A percentile compares a stretch with the other conserved stretches of the same genome.
These are phyloP conservation scores for Eilema sororculum DNA, from an alignment of 2,888 invertebrate species.

Conservation along the genomic window DNA sequence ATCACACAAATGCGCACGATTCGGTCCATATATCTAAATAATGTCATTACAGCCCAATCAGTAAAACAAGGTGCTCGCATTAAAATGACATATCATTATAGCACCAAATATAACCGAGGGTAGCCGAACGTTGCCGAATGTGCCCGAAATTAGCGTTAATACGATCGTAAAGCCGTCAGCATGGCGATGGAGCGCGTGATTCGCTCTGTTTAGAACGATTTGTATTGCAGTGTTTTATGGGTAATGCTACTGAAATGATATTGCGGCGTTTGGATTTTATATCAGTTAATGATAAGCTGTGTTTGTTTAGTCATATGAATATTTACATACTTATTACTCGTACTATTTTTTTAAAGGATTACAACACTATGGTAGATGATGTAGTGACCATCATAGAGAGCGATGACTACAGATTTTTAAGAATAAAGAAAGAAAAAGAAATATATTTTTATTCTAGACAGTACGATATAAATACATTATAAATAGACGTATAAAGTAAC, in stretches of 20 bases:
- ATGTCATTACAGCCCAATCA: slow-evolving; percentile 46
- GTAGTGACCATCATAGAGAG: no score
- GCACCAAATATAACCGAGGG: slow-evolving; percentile 30
- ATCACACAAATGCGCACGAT: slow-evolving; percentile 1
- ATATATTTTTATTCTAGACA: no score
- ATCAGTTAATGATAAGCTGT: neutral
- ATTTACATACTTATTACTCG: no score
- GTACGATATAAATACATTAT: no score
- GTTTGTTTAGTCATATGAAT: no score
- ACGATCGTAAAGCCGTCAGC: slow-evolving; percentile 63
- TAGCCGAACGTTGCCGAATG: slow-evolving; percentile 46
- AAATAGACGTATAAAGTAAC: no score
- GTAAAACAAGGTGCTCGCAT: slow-evolving; percentile 56
- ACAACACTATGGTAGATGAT: no score
- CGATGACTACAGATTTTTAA: no score
- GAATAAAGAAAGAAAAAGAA: no score
- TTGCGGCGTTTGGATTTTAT: slow-evolving; percentile 7
- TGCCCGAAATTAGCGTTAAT: slow-evolving; percentile 62
- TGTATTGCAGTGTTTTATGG: slow-evolving; percentile 52
- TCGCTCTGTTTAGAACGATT: slow-evolving; percentile 56
- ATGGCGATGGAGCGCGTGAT: slow-evolving; percentile 59
- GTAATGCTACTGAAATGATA: slow-evolving; percentile 21
- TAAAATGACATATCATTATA: slow-evolving; percentile 60
- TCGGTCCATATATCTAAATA: slow-evolving; percentile 32
- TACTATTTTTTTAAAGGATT: no score